Percentiles rank a stretch among this genome's conserved stretches.
These are phyloP conservation scores for Seladonia tumulorum DNA, from an alignment of 2,888 invertebrate genomes.

Conservation along the genomic window DNA sequence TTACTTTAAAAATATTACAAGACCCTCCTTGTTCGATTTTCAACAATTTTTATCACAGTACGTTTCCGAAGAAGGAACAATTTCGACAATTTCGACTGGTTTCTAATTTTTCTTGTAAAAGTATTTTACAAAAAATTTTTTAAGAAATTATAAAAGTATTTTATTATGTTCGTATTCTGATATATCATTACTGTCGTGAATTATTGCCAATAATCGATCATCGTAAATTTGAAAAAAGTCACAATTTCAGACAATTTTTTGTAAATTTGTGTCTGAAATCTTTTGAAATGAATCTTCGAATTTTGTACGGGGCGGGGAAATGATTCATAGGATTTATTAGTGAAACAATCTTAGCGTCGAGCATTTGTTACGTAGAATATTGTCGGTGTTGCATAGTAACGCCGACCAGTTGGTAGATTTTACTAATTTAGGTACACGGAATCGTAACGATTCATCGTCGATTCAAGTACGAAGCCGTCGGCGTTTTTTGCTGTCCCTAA, in stretches of 20 bases:
- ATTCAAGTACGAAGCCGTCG: constrained; percentile 35
- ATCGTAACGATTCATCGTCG: constrained; percentile 26
- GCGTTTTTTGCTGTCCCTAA: constrained; percentile 52
- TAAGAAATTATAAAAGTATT: neutral
- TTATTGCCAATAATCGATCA: neutral
- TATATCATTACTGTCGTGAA: neutral
- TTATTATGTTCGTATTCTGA: neutral
- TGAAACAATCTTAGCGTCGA: neutral
- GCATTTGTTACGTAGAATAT: neutral
- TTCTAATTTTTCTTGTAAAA: neutral
- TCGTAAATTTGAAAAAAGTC: neutral
- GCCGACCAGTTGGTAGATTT: neutral
- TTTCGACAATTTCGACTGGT: too few relatives aligned
- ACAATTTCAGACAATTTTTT: neutral
- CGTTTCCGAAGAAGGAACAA: too few relatives aligned
- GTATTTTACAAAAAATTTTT: too few relatives aligned
- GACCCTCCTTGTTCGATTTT: neutral
- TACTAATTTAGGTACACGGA: constrained; percentile 2
- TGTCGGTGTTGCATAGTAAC: neutral
- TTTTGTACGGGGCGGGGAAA: neutral
- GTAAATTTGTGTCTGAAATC: neutral
- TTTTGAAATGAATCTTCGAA: neutral
- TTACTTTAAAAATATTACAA: neutral
- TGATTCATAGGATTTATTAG: neutral
- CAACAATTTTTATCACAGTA: too few relatives aligned